Evolutionary conservation across 2,797 vertebrate species (phyloP), one percentile per base, ranked within the genome.

Genomic region (Sciurus vulgaris): DNA sequence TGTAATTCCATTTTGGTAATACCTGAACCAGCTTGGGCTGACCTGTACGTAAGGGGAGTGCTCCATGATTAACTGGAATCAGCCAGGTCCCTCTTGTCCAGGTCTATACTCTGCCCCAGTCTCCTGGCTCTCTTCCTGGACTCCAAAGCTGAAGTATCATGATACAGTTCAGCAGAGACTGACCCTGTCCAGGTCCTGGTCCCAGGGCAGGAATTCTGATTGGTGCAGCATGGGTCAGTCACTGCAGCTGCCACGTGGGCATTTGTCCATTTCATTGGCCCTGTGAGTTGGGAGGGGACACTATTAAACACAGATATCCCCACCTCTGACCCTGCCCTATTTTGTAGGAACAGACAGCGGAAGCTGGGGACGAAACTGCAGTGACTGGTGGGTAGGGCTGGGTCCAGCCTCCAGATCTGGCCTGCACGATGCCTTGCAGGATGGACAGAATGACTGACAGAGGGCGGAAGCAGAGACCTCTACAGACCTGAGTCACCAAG

Each of bases 341-440:
- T 0, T 90, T 97, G 26, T 98, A 99, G 99, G 98, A 99, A 99
- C 99, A 99, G 99, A 99, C 99, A 99, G 98, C 99, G 99, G 98
- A 99, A 99, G 98, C 99, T 99, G 97, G 99, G 99, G 97, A 99
- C 99, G 67, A 99, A 99, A 98, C 99, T 99, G 88, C 99, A 99
- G 99, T 99, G 99, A 99, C 81, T 72, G 8, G 92, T 44, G 95
- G 89, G 97, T 63, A 84, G 2, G 96, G 98, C 97, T 98, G 98
- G 98, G 97, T 41, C 92, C 89, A 72, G 95, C 94, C 94, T 86
- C 79, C 70, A 70, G 81, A 88, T 96, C 93, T 96, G 97, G 98
- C 98, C 97, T 8, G 56, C 84, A 74, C 2, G 12, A 91, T 76
- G 97, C 85, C 90, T 81, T 14, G 38, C 96, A 96, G 96, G 93